Base-by-base conservation (phyloP, 1,140 invertebrate species). In the Lethrus apterus region DNA sequence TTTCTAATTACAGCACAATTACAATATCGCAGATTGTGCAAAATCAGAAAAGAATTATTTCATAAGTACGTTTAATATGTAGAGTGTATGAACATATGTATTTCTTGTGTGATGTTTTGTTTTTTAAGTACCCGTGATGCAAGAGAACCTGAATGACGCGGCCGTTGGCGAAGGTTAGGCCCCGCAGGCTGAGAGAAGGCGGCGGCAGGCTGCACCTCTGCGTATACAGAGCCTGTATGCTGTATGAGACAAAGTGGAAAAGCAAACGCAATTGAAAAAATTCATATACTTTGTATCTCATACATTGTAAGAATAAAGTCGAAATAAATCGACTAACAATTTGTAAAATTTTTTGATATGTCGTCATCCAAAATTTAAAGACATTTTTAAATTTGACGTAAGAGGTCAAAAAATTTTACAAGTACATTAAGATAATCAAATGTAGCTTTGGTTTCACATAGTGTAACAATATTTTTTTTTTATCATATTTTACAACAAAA, bases 151-250 rank as follows among this genome's bases (percentile, higher is more conserved):
- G 60, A 62, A 66, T 60, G 63, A 64, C 69, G 66, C 65, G 67
- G 51, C 59, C 61, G 55, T 57, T 60, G 51, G 50, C 55, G 60
- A 47, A 58, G 56, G 47, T 64, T 64, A 67, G 61, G 62, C 65
- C 57, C 62, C 63, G 57, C 62, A 63, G 62, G 60, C 62, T 63
- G 62, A 64, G 50, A 62, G 62, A 55, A 60, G 62, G 50, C 60
- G 60, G 66, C 66, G 65, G 66, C 67, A 67, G 60, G 64, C 69
- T 59, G 68, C 67, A 58, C 59, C 65, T 68, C 64, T 63, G 60
- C 64, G 59, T 60, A 64, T 60, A 59, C 64, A 62, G 58, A 65
- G 67, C 67, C 60, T 67, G 63, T 67, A 64, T 57, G 62, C 65
- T 67, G 63, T 67, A 64, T 60, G 60, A 64, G 63, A 67, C 63